phyloP scores from a whole-genome alignment of 2,888 invertebrate genomes.

The Caenorhabditis sinica region DNA sequence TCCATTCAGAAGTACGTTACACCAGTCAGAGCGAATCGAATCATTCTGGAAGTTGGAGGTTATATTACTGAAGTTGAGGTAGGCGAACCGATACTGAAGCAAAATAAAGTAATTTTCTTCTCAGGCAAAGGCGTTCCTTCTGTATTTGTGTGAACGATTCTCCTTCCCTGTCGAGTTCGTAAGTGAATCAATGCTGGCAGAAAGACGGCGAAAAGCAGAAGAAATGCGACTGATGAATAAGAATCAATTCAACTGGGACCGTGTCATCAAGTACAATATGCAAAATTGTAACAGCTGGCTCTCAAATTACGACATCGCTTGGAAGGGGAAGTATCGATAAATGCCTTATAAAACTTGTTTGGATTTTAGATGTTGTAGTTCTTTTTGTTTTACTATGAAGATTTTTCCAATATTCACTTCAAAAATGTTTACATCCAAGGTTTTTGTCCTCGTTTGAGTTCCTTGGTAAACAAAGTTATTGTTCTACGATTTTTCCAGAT shows the following conservation, averaged over 20 bases:
- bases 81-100: conserved; percentile 65
- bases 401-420: not conserved
- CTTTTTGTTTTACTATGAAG: conserved; percentile 14
- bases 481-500: not conserved
- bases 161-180: conserved; percentile 93
- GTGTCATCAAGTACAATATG: conserved; percentile 88
- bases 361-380: conserved; percentile 23
- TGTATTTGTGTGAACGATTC: conserved; percentile 89
- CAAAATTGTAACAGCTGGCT: conserved; percentile 92
- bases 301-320: conserved; percentile 90
- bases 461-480: not conserved
- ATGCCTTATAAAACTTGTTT: not conserved
- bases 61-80: conserved; percentile 89
- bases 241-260: conserved; percentile 85
- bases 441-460: not conserved
- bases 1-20: conserved; percentile 95
- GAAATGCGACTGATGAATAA: conserved; percentile 64
- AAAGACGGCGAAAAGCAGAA: conserved; percentile 73
- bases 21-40: conserved; percentile 92
- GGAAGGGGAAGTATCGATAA: conserved; percentile 89
- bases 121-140: conserved; percentile 83
- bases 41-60: conserved; percentile 96
- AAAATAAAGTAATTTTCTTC: conserved; percentile 32
- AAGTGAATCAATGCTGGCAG: conserved; percentile 89
- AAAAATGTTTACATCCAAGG: not conserved